Conservation (phyloP, 2,113 vertebrate genomes). For the Siphamia tubifer region DNA sequence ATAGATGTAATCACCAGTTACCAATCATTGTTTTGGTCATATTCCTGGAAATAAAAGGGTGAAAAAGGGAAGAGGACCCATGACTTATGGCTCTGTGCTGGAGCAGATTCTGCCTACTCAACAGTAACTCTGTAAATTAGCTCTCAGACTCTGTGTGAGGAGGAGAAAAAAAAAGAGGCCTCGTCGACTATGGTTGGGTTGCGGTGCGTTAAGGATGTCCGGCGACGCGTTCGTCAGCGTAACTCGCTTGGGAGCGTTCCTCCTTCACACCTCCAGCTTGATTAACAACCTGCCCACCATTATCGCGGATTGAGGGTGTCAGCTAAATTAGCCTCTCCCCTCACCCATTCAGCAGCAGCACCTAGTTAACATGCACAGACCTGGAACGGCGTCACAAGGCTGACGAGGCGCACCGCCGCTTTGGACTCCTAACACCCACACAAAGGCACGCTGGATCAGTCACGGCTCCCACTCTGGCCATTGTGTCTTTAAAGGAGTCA, state of each 20-base stretch:
- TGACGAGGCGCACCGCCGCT: background rate
- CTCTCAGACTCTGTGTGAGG: background rate
- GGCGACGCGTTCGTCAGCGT: constrained; percentile 27
- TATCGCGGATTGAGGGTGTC: constrained; percentile 70
- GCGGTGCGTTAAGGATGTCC: constrained; percentile 57
- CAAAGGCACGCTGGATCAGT: background rate
- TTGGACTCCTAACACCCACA: background rate
- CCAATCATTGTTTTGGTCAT: constrained; percentile 3
- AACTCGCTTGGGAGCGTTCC: constrained; percentile 55
- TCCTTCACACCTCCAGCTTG: constrained; percentile 64
- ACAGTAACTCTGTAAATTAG: constrained; percentile 36
- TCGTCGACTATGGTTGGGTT: constrained; percentile 22
- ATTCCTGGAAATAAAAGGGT: background rate
- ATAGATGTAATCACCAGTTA: background rate
- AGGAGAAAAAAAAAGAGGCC: background rate
- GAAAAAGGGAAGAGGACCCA: background rate
- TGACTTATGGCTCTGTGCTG: constrained; percentile 11
- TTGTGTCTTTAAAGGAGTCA: too few species aligned
- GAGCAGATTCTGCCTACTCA: constrained; percentile 44
- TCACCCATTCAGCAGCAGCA: constrained; percentile 56
- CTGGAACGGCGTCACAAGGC: constrained; percentile 28
- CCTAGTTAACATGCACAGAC: constrained; percentile 69
- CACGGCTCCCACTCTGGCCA: too few species aligned
- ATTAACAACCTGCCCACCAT: constrained; percentile 77
- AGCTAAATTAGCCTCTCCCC: constrained; percentile 77